Conservation (phyloP, 2,113 vertebrate species). For the Corapipo altera region DNA sequence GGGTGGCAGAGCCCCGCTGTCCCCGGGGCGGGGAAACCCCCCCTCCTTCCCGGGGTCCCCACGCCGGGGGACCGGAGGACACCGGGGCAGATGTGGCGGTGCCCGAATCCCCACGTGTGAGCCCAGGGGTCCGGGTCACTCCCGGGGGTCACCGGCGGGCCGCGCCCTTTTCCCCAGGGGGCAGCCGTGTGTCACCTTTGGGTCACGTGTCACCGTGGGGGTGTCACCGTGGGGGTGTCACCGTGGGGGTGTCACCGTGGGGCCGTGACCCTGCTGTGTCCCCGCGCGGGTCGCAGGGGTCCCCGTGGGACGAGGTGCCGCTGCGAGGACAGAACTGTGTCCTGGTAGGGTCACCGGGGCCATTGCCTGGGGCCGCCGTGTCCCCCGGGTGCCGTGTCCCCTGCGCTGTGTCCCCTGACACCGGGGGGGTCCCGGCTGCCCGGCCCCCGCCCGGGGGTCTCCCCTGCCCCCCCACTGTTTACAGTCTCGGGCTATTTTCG, state of each 20-base stretch:
- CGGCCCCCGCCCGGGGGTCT: neutral
- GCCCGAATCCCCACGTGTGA: neutral
- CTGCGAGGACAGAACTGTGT: neutral
- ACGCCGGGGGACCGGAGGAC: neutral
- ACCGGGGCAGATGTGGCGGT: accelerated
- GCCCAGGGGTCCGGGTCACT: neutral
- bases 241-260: neutral
- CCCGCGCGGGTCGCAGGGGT: neutral
- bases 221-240: neutral
- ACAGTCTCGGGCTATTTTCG: neutral
- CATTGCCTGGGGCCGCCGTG: accelerated
- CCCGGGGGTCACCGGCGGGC: neutral
- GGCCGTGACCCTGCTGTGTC: neutral
- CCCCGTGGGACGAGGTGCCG: neutral
- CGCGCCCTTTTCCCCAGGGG: neutral
- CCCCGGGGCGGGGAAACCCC: neutral
- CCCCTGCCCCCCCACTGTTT: neutral
- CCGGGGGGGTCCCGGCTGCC: neutral
- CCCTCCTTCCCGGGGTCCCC: neutral
- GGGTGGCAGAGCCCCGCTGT: neutral
- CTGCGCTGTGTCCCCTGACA: neutral
- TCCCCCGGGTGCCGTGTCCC: neutral
- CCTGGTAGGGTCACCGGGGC: neutral
- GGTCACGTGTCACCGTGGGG: neutral
- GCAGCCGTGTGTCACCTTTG: neutral